Evolutionary conservation across 2,113 vertebrate genomes (phyloP).

Genomic region (Indri indri): DNA sequence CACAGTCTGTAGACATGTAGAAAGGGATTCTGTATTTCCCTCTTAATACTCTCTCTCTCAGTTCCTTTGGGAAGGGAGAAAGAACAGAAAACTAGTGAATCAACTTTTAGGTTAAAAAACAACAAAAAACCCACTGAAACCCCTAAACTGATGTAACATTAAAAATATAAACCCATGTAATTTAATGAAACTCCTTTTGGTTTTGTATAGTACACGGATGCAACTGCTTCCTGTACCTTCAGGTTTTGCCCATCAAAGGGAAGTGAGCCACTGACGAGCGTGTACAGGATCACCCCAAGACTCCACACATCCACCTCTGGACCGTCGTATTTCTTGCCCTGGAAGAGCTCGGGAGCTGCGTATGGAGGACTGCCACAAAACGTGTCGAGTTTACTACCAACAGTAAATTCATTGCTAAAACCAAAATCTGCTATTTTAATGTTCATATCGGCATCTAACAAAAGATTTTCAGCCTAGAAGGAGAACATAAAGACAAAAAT

Average conservation of each 20-base stretch:
- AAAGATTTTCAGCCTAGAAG: constrained; percentile 96
- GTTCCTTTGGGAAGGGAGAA: constrained; percentile 86
- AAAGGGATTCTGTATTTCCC: constrained; percentile 99
- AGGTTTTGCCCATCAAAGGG: constrained; percentile 98
- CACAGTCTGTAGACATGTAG: constrained; percentile 99
- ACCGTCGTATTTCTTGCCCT: constrained; percentile 98
- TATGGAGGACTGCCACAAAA: constrained; percentile 99
- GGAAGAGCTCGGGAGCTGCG: constrained; percentile 98
- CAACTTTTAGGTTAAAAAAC: neutral
- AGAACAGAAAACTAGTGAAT: constrained; percentile 42
- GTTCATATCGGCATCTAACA: constrained; percentile 99
- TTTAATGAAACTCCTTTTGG: neutral
- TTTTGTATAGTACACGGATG: neutral
- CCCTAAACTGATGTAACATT: neutral
- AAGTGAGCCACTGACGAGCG: constrained; percentile 97
- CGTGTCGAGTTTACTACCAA: constrained; percentile 98
- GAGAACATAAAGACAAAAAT: constrained; percentile 76
- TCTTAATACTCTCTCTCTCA: constrained; percentile 96
- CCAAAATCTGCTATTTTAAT: constrained; percentile 99
- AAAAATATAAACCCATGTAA: neutral
- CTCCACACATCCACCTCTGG: constrained; percentile 99
- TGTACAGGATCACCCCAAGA: constrained; percentile 98
- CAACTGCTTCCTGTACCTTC: constrained; percentile 86
- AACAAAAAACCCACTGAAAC: neutral
- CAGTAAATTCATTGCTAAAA: constrained; percentile 98